A percentile compares a stretch with the other conserved stretches of the same genome.
Conservation (phyloP, 2,888 invertebrate genomes). For the Lomographa bimaculata region DNA sequence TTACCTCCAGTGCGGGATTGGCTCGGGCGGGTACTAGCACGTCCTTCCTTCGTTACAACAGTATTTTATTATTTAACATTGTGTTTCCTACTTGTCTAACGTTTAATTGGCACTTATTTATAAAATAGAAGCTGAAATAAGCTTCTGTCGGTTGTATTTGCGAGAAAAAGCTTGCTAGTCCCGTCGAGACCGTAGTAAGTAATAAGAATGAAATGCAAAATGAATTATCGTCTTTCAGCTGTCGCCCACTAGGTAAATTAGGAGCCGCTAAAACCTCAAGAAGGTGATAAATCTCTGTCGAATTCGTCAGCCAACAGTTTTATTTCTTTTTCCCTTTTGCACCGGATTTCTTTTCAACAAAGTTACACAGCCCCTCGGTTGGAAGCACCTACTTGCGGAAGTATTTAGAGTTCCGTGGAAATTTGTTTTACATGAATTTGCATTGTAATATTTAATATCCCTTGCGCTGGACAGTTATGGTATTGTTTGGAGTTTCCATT, state of each 20-base stretch:
- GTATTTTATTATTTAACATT: neutral
- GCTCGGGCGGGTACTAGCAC: neutral
- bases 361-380: slow-evolving; percentile 47
- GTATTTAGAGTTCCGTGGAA: slow-evolving; percentile 35
- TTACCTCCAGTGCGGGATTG: slow-evolving; percentile 23
- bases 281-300: slow-evolving; percentile 71
- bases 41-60: neutral
- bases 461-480: slow-evolving; percentile 9
- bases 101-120: slow-evolving; percentile 9
- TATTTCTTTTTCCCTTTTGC: slow-evolving; percentile 58
- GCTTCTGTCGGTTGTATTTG: neutral
- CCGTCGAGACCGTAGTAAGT: slow-evolving; percentile 17
- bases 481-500: no score
- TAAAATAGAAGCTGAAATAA: slow-evolving; percentile 6
- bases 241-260: slow-evolving; percentile 58
- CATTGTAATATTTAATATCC: slow-evolving; percentile 18
- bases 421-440: slow-evolving; percentile 32
- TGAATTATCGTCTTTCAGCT: slow-evolving; percentile 45
- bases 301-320: slow-evolving; percentile 70
- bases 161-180: slow-evolving; percentile 4
- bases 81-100: neutral
- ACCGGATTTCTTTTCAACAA: slow-evolving; percentile 55
- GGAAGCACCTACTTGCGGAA: slow-evolving; percentile 27
- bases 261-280: slow-evolving; percentile 59
- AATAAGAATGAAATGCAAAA: slow-evolving; percentile 43